Conservation (phyloP, 2,113 vertebrate genomes). For the Egretta garzetta region DNA sequence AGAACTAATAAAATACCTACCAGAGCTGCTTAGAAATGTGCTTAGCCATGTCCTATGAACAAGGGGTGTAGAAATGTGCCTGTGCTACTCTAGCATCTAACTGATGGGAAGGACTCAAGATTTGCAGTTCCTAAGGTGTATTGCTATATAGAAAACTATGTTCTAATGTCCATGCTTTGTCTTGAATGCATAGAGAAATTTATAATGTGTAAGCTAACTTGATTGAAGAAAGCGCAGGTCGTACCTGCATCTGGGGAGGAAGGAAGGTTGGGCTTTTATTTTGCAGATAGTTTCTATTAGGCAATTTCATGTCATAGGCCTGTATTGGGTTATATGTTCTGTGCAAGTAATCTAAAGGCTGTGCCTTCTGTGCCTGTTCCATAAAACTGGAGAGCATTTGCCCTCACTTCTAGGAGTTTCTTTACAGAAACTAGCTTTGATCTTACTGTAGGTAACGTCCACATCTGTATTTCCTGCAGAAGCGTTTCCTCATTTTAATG, state of each 20-base stretch:
- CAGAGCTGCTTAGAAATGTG: background rate
- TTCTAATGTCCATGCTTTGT: background rate
- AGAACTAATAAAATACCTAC: background rate
- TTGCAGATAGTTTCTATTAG: background rate
- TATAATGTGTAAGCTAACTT: background rate
- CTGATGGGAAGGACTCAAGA: background rate
- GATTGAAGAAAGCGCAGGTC: background rate
- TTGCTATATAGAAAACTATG: background rate
- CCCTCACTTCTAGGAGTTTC: background rate
- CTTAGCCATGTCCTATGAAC: background rate
- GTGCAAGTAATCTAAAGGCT: background rate
- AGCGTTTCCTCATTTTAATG: background rate
- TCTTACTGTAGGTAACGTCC: background rate
- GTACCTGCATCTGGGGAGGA: background rate
- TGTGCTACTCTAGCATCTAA: background rate
- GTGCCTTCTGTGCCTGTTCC: background rate
- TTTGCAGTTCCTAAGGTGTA: background rate
- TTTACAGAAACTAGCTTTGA: background rate
- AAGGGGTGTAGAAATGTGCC: background rate
- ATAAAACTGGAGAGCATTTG: background rate
- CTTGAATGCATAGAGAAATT: background rate
- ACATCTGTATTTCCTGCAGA: background rate
- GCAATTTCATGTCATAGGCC: background rate
- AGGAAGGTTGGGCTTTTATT: background rate
- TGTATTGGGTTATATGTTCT: background rate